phyloP scores from a whole-genome alignment of 2,888 invertebrate species.

The Glyphotaelius pellucidus region DNA sequence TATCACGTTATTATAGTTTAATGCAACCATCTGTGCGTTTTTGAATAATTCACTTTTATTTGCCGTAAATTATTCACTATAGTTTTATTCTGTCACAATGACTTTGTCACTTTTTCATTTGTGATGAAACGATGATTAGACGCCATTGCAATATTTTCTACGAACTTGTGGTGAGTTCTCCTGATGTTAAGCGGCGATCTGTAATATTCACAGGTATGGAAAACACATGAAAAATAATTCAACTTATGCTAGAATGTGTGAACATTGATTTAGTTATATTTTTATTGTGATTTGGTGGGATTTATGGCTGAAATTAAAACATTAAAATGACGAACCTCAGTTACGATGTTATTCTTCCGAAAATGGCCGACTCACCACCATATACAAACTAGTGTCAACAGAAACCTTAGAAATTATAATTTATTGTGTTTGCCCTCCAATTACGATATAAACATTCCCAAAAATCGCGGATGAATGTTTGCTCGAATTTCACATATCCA shows the following conservation, averaged over 20 bases:
- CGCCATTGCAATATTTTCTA: conserved; percentile 77
- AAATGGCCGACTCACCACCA: conserved; percentile 86
- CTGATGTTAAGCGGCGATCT: conserved; percentile 77
- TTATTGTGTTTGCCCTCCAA: neutral
- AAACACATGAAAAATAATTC: conserved; percentile 69
- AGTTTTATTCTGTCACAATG: conserved; percentile 3
- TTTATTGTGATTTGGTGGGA: conserved; percentile 73
- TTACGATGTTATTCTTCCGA: conserved; percentile 82
- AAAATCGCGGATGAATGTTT: neutral
- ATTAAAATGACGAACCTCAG: conserved; percentile 77
- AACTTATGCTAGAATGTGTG: conserved; percentile 56
- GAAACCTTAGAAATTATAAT: neutral
- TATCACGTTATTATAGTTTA: neutral
- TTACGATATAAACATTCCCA: neutral
- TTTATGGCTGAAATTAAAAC: conserved; percentile 72
- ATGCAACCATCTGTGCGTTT: neutral
- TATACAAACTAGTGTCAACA: conserved; percentile 73
- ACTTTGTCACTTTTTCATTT: conserved; percentile 68
- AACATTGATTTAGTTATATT: conserved; percentile 72
- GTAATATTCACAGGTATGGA: conserved; percentile 77
- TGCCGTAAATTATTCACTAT: neutral
- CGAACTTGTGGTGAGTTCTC: conserved; percentile 75
- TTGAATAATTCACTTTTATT: neutral
- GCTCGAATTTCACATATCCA: neutral
- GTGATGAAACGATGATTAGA: conserved; percentile 73